Evolutionary conservation across 2,113 vertebrate species (phyloP).

Genomic region (Laterallus jamaicensis): DNA sequence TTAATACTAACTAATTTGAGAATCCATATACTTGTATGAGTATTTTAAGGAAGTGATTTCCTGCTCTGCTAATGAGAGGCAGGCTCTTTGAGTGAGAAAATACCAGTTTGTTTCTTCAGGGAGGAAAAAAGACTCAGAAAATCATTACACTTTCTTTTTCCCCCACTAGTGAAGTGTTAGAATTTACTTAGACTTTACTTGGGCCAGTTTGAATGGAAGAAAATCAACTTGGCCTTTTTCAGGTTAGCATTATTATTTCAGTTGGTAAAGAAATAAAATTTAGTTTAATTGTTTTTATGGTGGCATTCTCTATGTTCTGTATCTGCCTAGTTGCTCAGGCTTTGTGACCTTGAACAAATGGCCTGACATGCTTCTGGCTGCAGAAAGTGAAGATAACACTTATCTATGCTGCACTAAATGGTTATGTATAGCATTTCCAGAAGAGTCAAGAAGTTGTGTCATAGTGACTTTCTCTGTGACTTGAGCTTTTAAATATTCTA

Average conservation of each 20-base stretch:
- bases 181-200: background rate
- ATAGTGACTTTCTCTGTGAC: background rate
- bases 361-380: background rate
- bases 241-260: background rate
- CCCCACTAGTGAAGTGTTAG: background rate
- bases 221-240: background rate
- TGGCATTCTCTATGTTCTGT: background rate
- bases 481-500: background rate
- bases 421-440: background rate
- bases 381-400: background rate
- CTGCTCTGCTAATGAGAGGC: background rate
- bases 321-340: background rate
- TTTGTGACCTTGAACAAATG: background rate
- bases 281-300: background rate
- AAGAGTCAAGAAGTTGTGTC: background rate
- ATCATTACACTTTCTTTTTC: fast-evolving
- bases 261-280: background rate
- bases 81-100: background rate
- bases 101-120: background rate
- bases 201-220: background rate
- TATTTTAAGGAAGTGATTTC: background rate
- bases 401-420: background rate
- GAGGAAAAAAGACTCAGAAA: background rate
- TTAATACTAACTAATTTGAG: background rate
- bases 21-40: background rate